Conservation (phyloP, 2,888 invertebrate species). For the Metalampra italica region DNA sequence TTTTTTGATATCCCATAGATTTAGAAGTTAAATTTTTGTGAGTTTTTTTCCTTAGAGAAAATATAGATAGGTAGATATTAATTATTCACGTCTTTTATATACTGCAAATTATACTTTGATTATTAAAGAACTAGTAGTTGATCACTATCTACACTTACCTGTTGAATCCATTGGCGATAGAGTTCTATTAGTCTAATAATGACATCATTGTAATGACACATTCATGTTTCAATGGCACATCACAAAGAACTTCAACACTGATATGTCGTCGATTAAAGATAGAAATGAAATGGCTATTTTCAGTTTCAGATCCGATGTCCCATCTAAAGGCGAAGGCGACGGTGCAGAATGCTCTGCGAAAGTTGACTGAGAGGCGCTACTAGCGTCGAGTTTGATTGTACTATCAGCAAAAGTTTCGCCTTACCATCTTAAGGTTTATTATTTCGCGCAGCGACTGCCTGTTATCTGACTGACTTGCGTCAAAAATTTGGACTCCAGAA, state of each 20-base stretch:
- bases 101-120: constrained; percentile 8
- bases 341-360: constrained; percentile 76
- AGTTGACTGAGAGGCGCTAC: constrained; percentile 73
- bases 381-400: constrained; percentile 27
- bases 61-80: constrained; percentile 27
- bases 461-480: no score
- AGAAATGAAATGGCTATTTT: neutral
- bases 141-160: constrained; percentile 18
- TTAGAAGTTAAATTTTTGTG: constrained; percentile 27
- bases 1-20: constrained; percentile 45
- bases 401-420: no score
- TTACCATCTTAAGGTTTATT: no score
- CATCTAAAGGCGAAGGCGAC: constrained; percentile 77
- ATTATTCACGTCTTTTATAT: constrained; percentile 1
- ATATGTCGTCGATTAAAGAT: neutral
- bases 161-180: constrained; percentile 21
- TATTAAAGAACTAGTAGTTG: neutral
- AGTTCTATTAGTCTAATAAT: constrained; percentile 19
- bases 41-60: constrained; percentile 4
- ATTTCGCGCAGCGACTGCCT: no score
- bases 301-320: constrained; percentile 72
- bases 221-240: constrained; percentile 21
- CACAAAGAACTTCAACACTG: constrained; percentile 17
- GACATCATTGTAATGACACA: constrained; percentile 16
- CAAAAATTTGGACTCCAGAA: no score